Conservation (phyloP, 1,140 invertebrate genomes). For the Drosophila paulistorum region DNA sequence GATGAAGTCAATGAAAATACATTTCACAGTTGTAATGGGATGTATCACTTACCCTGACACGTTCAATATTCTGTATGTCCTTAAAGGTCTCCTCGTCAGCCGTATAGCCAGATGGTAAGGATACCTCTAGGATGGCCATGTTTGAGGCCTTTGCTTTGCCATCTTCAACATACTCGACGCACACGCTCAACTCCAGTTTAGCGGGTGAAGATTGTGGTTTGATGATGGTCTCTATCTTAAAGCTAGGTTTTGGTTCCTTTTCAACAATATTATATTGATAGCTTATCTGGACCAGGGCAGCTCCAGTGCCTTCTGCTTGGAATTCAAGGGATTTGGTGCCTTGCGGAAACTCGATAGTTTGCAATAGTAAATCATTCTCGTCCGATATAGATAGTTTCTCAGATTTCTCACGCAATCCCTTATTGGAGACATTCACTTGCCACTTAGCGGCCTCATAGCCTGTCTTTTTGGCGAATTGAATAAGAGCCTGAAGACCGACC, state of each 20-base stretch:
- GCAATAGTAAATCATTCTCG: conserved; percentile 70
- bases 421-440: conserved; percentile 52
- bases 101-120: conserved; percentile 92
- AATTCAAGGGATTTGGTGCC: conserved; percentile 83
- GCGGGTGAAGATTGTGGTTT: conserved; percentile 88
- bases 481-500: conserved; percentile 87
- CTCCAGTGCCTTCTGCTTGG: conserved; percentile 88
- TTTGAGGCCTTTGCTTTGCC: conserved; percentile 85
- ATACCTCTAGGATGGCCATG: conserved; percentile 95
- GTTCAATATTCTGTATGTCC: conserved; percentile 54
- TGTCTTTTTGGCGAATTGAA: conserved; percentile 84
- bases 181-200: conserved; percentile 89
- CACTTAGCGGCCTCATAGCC: conserved; percentile 67
- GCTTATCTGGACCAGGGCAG: conserved; percentile 91
- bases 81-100: conserved; percentile 66
- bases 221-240: conserved; percentile 89
- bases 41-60: conserved; percentile 62
- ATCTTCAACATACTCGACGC: conserved; percentile 84
- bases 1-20: not conserved
- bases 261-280: conserved; percentile 92
- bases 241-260: conserved; percentile 91
- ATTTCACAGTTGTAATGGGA: not conserved
- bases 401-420: conserved; percentile 61
- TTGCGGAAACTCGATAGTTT: conserved; percentile 72
- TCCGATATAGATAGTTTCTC: conserved; percentile 59